A percentile compares a stretch with the other conserved stretches of the same genome.
phyloP scores from a whole-genome alignment of 2,888 invertebrate genomes.

The Melangyna quadrimaculata region DNA sequence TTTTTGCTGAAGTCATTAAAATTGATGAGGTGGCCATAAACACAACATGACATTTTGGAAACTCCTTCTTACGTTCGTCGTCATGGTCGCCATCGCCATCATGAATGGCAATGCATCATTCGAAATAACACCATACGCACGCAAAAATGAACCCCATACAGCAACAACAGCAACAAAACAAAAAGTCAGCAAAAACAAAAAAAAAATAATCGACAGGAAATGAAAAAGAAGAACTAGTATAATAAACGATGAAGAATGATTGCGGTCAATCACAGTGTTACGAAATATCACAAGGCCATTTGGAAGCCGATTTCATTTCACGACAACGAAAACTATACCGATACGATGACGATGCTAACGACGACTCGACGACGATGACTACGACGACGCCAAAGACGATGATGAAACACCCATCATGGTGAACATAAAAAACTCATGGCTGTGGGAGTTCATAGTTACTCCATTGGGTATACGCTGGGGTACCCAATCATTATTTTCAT shows the following conservation, averaged over 20 bases:
- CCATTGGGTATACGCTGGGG: not conserved
- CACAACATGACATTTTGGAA: slow-evolving; percentile 45
- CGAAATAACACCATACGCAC: not conserved
- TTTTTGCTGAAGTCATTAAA: slow-evolving; percentile 53
- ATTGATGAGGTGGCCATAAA: slow-evolving; percentile 61
- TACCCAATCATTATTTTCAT: slow-evolving; percentile 59
- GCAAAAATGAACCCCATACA: not conserved
- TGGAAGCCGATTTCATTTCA: slow-evolving; percentile 49
- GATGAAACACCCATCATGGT: slow-evolving; percentile 21
- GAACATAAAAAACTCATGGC: slow-evolving; percentile 8
- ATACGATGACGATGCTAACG: not conserved
- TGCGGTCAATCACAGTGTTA: slow-evolving; percentile 61
- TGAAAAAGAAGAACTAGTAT: slow-evolving; percentile 26
- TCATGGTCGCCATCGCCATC: not conserved
- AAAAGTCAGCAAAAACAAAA: not conserved
- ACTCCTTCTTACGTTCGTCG: not conserved
- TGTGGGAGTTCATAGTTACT: slow-evolving; percentile 28
- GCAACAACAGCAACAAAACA: not conserved
- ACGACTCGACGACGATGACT: not conserved
- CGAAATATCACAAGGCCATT: slow-evolving; percentile 67
- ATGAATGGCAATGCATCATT: slow-evolving; percentile 28
- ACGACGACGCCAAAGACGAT: not conserved
- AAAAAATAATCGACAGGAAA: slow-evolving; percentile 23
- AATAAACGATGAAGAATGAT: slow-evolving; percentile 61
- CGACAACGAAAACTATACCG: not conserved